Percentiles rank a stretch among this genome's conserved stretches.
Conservation (phyloP, 2,113 vertebrate species). For the Ahaetulla prasina region DNA sequence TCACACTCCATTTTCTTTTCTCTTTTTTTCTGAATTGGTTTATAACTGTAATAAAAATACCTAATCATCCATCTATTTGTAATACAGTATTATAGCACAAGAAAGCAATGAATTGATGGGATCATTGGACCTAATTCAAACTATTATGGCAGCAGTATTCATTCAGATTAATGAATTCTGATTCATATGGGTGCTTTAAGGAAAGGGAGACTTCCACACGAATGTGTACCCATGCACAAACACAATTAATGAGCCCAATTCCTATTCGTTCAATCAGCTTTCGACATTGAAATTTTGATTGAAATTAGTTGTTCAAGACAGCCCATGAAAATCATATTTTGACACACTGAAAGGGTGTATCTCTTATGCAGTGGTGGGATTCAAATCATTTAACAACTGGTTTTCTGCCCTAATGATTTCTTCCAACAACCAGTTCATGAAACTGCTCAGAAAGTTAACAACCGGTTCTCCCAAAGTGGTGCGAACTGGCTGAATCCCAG, state of each 20-base stretch:
- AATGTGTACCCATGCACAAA: background rate
- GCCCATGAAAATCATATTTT: background rate
- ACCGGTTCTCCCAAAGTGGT: too few species aligned
- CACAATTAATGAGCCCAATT: background rate
- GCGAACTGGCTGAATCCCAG: too few species aligned
- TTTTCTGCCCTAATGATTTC: too few species aligned
- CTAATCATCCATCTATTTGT: too few species aligned
- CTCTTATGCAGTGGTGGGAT: too few species aligned
- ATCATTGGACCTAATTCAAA: background rate
- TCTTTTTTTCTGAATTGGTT: background rate
- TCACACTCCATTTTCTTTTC: background rate
- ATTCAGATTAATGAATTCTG: background rate
- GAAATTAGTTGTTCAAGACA: background rate
- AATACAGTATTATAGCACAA: background rate
- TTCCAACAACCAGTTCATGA: too few species aligned
- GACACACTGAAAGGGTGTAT: background rate
- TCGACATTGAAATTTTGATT: background rate
- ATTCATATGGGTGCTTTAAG: too few species aligned
- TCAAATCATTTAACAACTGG: too few species aligned
- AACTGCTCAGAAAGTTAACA: too few species aligned
- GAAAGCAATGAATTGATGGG: background rate
- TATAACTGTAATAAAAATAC: background rate
- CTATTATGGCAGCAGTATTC: background rate
- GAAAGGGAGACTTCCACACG: too few species aligned
- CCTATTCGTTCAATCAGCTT: background rate